These are phyloP conservation scores for Gulo gulo DNA, from an alignment of 2,113 vertebrate species.

Conservation along the genomic window DNA sequence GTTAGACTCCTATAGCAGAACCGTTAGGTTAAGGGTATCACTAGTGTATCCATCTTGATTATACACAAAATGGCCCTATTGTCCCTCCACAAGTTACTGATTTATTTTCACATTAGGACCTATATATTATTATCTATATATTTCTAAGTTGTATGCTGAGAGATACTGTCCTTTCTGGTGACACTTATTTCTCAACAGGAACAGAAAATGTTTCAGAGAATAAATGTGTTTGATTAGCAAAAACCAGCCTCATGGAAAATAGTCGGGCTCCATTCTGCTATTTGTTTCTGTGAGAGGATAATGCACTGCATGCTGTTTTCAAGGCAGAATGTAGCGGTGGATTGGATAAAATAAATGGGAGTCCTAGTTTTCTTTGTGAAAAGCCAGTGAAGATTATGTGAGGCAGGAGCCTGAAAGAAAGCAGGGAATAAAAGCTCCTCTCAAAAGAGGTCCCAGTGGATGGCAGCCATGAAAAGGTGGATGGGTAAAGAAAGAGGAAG, in stretches of 20 bases:
- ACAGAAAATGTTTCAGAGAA: constrained; percentile 34
- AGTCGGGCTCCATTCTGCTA: background rate
- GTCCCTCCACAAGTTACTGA: background rate
- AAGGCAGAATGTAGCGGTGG: background rate
- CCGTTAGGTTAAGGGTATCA: background rate
- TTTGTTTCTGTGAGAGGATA: background rate
- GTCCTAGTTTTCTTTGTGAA: constrained; percentile 58
- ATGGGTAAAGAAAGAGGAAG: background rate
- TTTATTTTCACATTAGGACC: background rate
- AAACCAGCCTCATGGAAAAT: background rate
- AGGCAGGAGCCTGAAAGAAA: constrained; percentile 51
- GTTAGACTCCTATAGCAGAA: background rate
- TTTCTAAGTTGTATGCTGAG: background rate
- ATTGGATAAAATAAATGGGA: constrained; percentile 17
- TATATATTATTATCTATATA: background rate
- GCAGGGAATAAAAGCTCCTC: constrained; percentile 21
- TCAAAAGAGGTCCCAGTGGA: background rate
- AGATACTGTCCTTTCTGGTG: background rate
- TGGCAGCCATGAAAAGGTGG: background rate
- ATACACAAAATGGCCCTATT: background rate
- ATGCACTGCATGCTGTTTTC: background rate
- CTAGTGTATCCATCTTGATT: background rate
- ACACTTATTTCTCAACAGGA: constrained; percentile 2
- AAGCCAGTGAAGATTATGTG: constrained; percentile 34
- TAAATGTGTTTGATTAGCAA: constrained; percentile 29